phyloP scores from a whole-genome alignment of 2,797 vertebrate species.

The Melanotaenia boesemani region DNA sequence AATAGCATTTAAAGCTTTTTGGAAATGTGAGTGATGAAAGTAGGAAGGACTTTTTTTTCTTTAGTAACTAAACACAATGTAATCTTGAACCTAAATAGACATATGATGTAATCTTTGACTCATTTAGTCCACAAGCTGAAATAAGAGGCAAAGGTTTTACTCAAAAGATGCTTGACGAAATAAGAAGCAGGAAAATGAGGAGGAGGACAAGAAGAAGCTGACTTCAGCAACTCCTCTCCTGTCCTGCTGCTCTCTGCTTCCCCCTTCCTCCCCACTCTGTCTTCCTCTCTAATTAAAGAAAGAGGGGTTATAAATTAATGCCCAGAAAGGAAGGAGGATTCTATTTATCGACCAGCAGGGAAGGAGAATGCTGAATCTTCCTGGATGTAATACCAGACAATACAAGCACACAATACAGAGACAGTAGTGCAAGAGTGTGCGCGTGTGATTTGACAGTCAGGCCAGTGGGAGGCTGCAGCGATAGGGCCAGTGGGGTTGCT shows the following conservation, averaged over 20 bases:
- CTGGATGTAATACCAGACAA: slow-evolving; percentile 45
- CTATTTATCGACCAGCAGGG: slow-evolving; percentile 46
- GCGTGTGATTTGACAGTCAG: slow-evolving; percentile 47
- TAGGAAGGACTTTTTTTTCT: neutral
- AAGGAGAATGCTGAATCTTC: slow-evolving; percentile 50
- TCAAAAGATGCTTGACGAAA: slow-evolving; percentile 26
- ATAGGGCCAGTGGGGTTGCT: slow-evolving; percentile 51
- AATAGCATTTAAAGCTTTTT: neutral
- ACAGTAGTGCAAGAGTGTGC: slow-evolving; percentile 12
- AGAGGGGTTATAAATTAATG: slow-evolving; percentile 71
- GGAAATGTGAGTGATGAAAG: neutral
- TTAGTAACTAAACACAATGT: neutral
- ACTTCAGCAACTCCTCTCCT: slow-evolving; percentile 65
- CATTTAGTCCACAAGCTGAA: slow-evolving; percentile 33
- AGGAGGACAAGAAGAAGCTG: slow-evolving; percentile 43
- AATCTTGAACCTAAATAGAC: neutral
- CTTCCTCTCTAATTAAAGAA: slow-evolving; percentile 71
- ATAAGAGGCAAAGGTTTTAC: slow-evolving; percentile 33
- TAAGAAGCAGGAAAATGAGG: neutral
- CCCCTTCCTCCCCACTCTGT: slow-evolving; percentile 29
- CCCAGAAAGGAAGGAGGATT: slow-evolving; percentile 46
- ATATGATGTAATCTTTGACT: neutral
- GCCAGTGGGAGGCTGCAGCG: slow-evolving; percentile 52
- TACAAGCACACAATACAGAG: slow-evolving; percentile 21
- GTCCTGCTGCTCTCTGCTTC: slow-evolving; percentile 40